Evolutionary conservation across 2,797 vertebrate genomes (phyloP), one percentile per base, ranked within the genome.

Genomic region (Furcifer pardalis): DNA sequence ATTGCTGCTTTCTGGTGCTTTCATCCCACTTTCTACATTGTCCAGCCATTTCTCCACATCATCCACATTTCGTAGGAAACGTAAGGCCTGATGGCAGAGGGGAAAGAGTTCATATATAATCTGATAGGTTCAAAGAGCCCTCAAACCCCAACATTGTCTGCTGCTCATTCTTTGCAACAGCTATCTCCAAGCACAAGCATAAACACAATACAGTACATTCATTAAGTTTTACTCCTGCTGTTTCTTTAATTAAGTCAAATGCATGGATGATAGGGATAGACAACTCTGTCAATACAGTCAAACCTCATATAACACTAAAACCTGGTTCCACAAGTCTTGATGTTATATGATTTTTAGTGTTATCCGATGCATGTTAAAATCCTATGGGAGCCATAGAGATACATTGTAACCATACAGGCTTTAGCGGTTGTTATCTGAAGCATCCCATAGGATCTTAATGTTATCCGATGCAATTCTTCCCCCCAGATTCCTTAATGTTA

Each of bases 41-140:
- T 88, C 94, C 89, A 98, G 89, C 93, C 97, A 96, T 86, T 96
- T 95, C 71, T 97, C 96, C 80, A 96, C 92, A 86, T 98, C 97
- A 7, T 97, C 96, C 82, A 97, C 13, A 1, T 94, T 95, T 62
- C 94, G 94, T 84, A 95, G 96, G 81, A 98, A 97, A 93, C 92
- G 92, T 87, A 97, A 93, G 8, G 96, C 97, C 98, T 98, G 91
- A n/a, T 32, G 40, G 60, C 13, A 90, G 74, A 71, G 37, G 62
- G 73, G 17, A 44, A 3, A 83, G 77, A 75, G 35, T 1, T 2
- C 23, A 88, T 74, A 87, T 17, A 27, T 35, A 30, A 46, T 8
- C 8, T 46, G n/a, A 71, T 37, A 78, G 37, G 23, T 25, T 12
- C 3, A 15, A 49, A 8, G 2, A 19, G n/a, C 12, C 13, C 40